A percentile compares a stretch with the other conserved stretches of the same genome.
Conservation (phyloP, 2,113 vertebrate species). For the Reinhardtius hippoglossoides region DNA sequence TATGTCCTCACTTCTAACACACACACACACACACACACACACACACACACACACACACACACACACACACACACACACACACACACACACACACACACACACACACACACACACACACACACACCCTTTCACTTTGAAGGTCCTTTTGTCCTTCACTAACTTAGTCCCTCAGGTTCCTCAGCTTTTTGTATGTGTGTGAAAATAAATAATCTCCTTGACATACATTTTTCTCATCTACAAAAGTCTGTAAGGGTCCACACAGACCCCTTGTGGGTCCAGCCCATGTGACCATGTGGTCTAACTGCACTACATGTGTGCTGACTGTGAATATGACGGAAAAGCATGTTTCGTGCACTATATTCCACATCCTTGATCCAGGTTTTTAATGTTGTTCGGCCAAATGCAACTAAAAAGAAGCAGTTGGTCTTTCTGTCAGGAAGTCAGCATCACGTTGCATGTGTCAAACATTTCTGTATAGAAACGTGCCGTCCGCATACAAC, state of each 20-base stretch:
- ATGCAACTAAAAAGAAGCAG: no score
- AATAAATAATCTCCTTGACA: not conserved
- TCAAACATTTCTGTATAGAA: no score
- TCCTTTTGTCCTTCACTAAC: constrained; percentile 37
- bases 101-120: not conserved
- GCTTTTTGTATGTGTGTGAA: not conserved
- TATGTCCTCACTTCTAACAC: constrained; percentile 14
- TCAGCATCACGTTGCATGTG: no score
- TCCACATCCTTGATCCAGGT: no score
- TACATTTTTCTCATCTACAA: not conserved
- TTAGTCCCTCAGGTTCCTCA: not conserved
- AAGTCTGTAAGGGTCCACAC: not conserved
- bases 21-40: not conserved
- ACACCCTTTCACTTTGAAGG: constrained; percentile 15
- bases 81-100: not conserved
- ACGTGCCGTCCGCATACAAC: no score
- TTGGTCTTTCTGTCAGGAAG: no score
- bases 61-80: constrained; percentile 14
- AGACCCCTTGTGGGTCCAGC: not conserved
- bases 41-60: constrained; percentile 11
- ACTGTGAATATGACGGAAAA: no score
- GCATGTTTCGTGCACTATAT: no score
- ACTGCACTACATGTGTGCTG: no score
- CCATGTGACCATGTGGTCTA: no score
- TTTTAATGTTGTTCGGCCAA: no score